These are phyloP conservation scores for Tetranychus truncatus DNA, from an alignment of 2,888 invertebrate genomes.

Conservation along the genomic window DNA sequence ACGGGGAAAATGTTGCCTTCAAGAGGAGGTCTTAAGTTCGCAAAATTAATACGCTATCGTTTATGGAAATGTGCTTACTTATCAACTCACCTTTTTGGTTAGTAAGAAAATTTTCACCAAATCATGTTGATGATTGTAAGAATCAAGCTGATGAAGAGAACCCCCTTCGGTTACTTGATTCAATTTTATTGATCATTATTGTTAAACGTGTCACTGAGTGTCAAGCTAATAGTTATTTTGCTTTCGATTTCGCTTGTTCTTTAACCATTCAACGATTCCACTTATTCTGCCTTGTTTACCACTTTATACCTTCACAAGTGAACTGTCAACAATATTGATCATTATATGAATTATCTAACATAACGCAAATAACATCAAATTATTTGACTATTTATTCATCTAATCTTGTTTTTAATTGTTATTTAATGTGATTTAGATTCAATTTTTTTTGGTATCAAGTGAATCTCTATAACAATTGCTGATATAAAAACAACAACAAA, in stretches of 20 bases:
- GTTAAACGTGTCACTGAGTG: neutral
- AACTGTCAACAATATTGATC: neutral
- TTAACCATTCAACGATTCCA: neutral
- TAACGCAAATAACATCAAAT: neutral
- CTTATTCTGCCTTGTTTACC: no score
- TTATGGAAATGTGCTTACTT: neutral
- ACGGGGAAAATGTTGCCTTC: no score
- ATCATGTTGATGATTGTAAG: neutral
- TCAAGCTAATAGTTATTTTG: neutral
- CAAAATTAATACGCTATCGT: no score
- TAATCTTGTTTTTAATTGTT: neutral
- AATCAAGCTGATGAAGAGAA: neutral
- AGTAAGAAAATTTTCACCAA: neutral
- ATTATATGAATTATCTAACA: neutral
- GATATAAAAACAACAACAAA: no score
- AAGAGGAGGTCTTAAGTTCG: no score
- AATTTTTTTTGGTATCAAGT: no score
- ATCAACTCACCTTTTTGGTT: neutral
- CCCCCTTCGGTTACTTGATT: neutral
- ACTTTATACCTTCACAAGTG: neutral
- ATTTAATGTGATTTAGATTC: no score
- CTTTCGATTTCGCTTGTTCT: neutral
- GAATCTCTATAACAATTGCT: no score
- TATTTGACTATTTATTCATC: neutral
- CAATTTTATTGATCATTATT: neutral